phyloP scores from a whole-genome alignment of 2,113 vertebrate species.

The Patagioenas fasciata region DNA sequence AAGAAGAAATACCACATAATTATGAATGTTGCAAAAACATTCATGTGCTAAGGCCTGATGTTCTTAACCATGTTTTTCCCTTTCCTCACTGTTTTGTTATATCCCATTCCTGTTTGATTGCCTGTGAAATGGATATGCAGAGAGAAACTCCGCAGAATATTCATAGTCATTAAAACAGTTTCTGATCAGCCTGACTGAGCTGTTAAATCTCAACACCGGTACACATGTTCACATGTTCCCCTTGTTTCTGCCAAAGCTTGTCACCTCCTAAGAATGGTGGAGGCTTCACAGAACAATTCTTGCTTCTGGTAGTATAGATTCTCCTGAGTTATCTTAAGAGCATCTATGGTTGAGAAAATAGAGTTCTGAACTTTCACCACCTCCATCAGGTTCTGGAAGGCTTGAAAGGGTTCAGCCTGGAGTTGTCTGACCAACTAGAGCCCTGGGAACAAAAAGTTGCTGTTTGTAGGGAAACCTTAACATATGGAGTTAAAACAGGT shows the following conservation, averaged over 20 bases:
- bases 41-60: background rate
- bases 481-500: slow-evolving; percentile 78
- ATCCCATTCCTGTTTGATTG: background rate
- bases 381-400: slow-evolving; percentile 74
- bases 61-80: background rate
- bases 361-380: slow-evolving; percentile 78
- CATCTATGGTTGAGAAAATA: slow-evolving; percentile 60
- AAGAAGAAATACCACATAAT: background rate
- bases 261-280: slow-evolving; percentile 60
- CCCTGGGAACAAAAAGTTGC: slow-evolving; percentile 69
- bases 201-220: background rate
- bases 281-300: slow-evolving; percentile 55
- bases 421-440: slow-evolving; percentile 69
- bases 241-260: slow-evolving; percentile 53
- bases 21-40: background rate
- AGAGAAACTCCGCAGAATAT: background rate
- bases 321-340: slow-evolving; percentile 71
- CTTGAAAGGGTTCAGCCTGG: slow-evolving; percentile 73
- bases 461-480: slow-evolving; percentile 74
- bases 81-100: background rate
- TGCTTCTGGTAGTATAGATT: slow-evolving; percentile 72
- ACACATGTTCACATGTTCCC: background rate
- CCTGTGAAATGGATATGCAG: background rate
- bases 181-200: background rate
- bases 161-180: background rate